Conservation (phyloP, 2,113 vertebrate genomes). For the Paedocypris sp. region DNA sequence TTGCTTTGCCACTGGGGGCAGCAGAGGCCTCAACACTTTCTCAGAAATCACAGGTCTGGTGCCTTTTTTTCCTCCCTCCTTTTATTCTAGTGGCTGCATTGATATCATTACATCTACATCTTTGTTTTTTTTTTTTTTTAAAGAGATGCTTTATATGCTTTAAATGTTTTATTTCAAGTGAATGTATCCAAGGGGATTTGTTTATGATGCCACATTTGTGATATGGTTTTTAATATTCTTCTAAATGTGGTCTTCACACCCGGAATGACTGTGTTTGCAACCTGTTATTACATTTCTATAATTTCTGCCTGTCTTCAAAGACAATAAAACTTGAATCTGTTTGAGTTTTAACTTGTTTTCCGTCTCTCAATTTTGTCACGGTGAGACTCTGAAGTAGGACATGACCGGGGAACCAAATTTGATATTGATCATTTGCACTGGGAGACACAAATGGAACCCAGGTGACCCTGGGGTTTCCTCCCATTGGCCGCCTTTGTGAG, state of each 20-base stretch:
- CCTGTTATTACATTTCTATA: too few species aligned
- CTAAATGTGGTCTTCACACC: too few species aligned
- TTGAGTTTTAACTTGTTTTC: background rate
- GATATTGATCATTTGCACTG: background rate
- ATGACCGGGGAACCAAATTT: background rate
- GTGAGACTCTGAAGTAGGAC: background rate
- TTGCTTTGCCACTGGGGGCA: constrained; percentile 38
- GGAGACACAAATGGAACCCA: background rate
- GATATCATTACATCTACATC: background rate
- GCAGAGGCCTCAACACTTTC: constrained; percentile 25
- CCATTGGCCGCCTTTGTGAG: background rate
- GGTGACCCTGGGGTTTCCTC: background rate
- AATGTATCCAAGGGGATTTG: too few species aligned
- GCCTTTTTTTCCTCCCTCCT: constrained; percentile 9
- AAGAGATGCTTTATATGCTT: background rate
- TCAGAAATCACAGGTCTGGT: constrained; percentile 20
- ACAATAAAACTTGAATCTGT: too few species aligned
- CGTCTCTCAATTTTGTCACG: background rate
- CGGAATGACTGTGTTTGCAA: too few species aligned
- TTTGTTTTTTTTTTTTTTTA: background rate
- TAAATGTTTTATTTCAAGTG: background rate
- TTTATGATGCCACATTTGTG: too few species aligned
- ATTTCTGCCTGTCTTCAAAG: too few species aligned
- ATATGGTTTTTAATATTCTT: too few species aligned
- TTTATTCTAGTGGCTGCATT: constrained; percentile 2